Base-by-base conservation (phyloP, 2,113 vertebrate species). In the pig (Sus scrofa) region DNA sequence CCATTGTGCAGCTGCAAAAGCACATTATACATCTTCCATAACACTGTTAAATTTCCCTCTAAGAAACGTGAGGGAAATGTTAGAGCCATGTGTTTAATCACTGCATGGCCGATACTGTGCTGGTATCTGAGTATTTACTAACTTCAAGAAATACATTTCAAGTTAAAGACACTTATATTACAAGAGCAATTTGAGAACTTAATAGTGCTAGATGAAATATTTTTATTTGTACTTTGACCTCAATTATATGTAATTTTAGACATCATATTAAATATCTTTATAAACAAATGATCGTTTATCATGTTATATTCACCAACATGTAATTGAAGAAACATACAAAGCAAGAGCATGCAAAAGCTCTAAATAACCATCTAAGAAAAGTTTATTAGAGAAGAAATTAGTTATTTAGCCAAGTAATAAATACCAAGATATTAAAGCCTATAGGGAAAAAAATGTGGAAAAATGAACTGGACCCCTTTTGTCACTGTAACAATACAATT, bases 151-250 rank as follows among this genome's bases (percentile, higher is more conserved):
- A 94, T n/a, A 60, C 1, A 54, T 74, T 54, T 81, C 60, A 88
- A 73, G 62, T 86, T 26, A 18, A 96, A 96, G 58, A 63, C 12
- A 81, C 50, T 89, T 30, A 44, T 73, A 27, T 39, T 83, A 7
- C n/a, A 91, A 86, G 78, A 89, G 30, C 11, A 83, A 95, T 86
- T 56, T 68, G 65, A 78, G 39, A 65, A 56, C 16, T 63, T 68
- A 34, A 82, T 37, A 83, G 54, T 34, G 13, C 15, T 85, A 58
- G 6, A 54, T 24, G 44, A 27, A 56, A 37, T 16, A 37, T 52
- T 92, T 73, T 89, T 89, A 30, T 14, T 91, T 91, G 32, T 30
- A 44, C 14, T 56, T 87, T 91, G 16, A 86, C 39, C 4, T 94
- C 26, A 16, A 93, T 71, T 92, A 65, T 24, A 50, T 77, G 11